phyloP scores from a whole-genome alignment of 2,888 invertebrate species.

The Rosalia funebris region DNA sequence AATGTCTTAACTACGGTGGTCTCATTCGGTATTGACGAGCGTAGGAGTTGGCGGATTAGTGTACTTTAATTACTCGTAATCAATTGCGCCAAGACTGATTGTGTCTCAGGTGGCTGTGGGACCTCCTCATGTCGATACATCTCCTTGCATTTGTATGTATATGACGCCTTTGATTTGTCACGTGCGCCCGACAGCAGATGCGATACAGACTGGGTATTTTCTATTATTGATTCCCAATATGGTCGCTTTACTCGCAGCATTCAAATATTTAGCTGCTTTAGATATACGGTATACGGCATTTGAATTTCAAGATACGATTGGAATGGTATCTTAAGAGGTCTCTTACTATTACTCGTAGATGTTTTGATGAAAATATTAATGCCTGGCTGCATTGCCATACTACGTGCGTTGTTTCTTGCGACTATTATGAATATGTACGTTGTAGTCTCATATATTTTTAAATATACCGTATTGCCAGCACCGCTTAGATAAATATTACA shows the following conservation, averaged over 20 bases:
- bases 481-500: no score
- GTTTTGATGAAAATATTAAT: no score
- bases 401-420: no score
- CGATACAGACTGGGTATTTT: slow-evolving; percentile 8
- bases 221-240: slow-evolving; percentile 24
- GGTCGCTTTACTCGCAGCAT: slow-evolving; percentile 1
- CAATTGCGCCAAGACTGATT: slow-evolving; percentile 49
- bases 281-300: background rate
- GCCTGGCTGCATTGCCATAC: no score
- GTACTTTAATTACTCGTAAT: slow-evolving; percentile 53
- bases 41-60: slow-evolving; percentile 55
- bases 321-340: no score
- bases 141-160: slow-evolving; percentile 17
- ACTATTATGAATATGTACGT: no score
- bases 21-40: slow-evolving; percentile 49
- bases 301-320: no score
- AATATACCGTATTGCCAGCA: no score
- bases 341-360: no score
- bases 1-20: slow-evolving; percentile 57
- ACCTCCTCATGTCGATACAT: slow-evolving; percentile 10
- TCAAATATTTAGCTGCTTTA: slow-evolving; percentile 19
- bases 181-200: slow-evolving; percentile 15
- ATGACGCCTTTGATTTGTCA: slow-evolving; percentile 21
- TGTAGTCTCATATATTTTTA: no score
- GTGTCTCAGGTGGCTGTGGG: slow-evolving; percentile 40